Conservation (phyloP, 2,888 invertebrate species). For the Erebia aethiops region DNA sequence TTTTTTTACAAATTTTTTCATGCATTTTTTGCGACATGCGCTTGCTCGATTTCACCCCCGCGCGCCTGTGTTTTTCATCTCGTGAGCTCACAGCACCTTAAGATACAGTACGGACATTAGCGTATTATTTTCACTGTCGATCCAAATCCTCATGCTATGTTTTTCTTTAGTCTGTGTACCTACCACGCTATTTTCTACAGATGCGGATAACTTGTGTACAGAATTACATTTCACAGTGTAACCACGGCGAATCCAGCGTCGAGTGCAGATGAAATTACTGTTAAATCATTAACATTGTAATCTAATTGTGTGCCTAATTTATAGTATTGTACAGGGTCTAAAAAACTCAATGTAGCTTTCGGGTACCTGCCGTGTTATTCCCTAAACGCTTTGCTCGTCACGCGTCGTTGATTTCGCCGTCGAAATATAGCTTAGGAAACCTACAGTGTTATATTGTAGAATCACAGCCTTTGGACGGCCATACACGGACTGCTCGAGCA, state of each 20-base stretch:
- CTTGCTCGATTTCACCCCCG: too few relatives aligned
- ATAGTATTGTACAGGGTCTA: background rate
- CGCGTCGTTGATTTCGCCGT: conserved; percentile 6
- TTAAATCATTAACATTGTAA: conserved; percentile 8
- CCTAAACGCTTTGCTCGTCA: conserved; percentile 1
- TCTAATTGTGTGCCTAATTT: conserved; percentile 20
- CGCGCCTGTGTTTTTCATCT: too few relatives aligned
- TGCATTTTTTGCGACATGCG: too few relatives aligned
- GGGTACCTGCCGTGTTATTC: background rate
- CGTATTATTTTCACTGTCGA: background rate
- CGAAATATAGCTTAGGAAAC: background rate
- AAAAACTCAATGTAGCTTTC: conserved; percentile 3
- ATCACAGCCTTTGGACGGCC: too few relatives aligned
- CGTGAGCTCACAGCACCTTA: too few relatives aligned
- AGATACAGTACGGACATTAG: too few relatives aligned
- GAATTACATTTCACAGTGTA: conserved; percentile 25
- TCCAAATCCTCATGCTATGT: background rate
- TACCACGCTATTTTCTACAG: conserved; percentile 12
- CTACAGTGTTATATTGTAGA: too few relatives aligned
- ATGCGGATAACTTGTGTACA: conserved; percentile 23
- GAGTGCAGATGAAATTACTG: conserved; percentile 10
- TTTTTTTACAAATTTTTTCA: too few relatives aligned
- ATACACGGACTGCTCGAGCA: too few relatives aligned
- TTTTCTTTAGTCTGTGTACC: background rate
- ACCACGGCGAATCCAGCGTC: conserved; percentile 16